Base-by-base conservation (phyloP, 1,140 invertebrate species). In the Drosophila parabipectinata region DNA sequence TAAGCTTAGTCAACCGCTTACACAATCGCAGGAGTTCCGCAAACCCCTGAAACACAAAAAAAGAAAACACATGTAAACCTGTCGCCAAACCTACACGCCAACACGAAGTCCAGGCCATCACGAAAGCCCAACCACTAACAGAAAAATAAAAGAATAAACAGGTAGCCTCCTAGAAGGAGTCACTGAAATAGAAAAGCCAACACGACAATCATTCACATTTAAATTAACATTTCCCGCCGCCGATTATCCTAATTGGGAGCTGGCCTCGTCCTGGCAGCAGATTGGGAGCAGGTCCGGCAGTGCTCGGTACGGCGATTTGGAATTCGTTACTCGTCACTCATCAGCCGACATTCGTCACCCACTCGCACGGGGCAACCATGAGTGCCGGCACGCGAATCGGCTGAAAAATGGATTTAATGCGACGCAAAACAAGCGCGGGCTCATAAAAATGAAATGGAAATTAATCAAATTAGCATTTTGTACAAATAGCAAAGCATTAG, bases 211-310 rank as follows among this genome's bases (percentile, higher is more conserved):
- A 81, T 79, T 91, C 84, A 87, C 74, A 87, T 89, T 91, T 91
- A 91, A 91, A 91, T 91, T 89, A 91, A 91, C 89, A 91, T 91
- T 91, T 91, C 89, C 89, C 88, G 69, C 54, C 72, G 61, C 55
- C 81, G 89, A 91, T 91, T 91, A 91, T 91, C 79, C 79, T 87
- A 89, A 90, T 88, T 90, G 77, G 59, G 74, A 82, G 81, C 67
- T 61, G 71, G 72, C 59, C 21, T 28, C 44, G 59, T 58, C 52
- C 32, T 24, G 44, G 44, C 8, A 41, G 32, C 58, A 75, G 77
- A 76, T 72, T 67, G 51, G 79, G 64, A 73, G 59, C 57, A 56
- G 44, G 3, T 24, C 15, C 24, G 18, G 2, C 44, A 24, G 41
- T 44, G 6, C 44, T 45, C 15, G 44, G 44, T n/a, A 45, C 15